Evolutionary conservation across 2,797 vertebrate genomes (phyloP).

Genomic region (Serranus cabrilla): DNA sequence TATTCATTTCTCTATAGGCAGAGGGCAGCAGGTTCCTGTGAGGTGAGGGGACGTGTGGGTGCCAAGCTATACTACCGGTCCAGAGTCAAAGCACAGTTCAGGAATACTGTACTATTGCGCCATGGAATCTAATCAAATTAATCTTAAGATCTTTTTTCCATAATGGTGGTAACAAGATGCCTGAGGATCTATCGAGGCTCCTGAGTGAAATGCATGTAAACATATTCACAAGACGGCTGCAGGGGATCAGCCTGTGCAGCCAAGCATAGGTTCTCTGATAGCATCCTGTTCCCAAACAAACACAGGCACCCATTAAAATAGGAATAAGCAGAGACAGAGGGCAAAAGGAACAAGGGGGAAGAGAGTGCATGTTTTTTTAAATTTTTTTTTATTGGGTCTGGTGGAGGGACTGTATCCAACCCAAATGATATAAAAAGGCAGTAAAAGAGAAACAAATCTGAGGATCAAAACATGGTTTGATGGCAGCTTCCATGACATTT

Average conservation of each 20-base stretch:
- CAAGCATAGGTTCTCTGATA: constrained; percentile 70
- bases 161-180: constrained; percentile 69
- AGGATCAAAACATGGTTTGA: constrained; percentile 47
- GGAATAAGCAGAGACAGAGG: constrained; percentile 61
- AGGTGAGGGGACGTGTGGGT: constrained; percentile 66
- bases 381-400: constrained; percentile 33
- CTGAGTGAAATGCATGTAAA: constrained; percentile 77
- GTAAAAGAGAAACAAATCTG: not conserved
- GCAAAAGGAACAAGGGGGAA: constrained; percentile 26
- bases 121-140: constrained; percentile 45
- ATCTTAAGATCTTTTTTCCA: constrained; percentile 11
- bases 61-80: constrained; percentile 25
- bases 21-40: constrained; percentile 61
- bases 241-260: constrained; percentile 73
- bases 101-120: not conserved
- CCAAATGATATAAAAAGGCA: constrained; percentile 9
- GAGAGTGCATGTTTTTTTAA: constrained; percentile 23
- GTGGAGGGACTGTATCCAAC: constrained; percentile 17
- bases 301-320: constrained; percentile 60
- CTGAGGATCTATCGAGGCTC: constrained; percentile 52
- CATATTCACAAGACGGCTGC: constrained; percentile 73
- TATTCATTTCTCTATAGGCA: constrained; percentile 67
- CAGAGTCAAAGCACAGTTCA: constrained; percentile 27
- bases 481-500: constrained; percentile 69
- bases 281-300: constrained; percentile 75